Percentiles rank a stretch among this genome's conserved stretches.
These are phyloP conservation scores for Danionella cerebrum DNA, from an alignment of 2,113 vertebrate species.

Conservation along the genomic window DNA sequence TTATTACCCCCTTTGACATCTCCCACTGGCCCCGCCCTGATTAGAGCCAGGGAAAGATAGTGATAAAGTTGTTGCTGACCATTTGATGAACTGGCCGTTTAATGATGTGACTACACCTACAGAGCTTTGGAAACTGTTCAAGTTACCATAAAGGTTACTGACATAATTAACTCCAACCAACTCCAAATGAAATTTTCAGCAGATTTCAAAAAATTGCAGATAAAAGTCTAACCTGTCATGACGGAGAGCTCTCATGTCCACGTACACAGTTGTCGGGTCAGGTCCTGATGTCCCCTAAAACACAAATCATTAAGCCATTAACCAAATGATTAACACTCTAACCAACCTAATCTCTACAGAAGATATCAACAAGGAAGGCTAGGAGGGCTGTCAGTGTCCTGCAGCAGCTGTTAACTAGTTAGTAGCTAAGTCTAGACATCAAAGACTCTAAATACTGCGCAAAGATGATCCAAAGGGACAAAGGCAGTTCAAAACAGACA, in stretches of 20 bases:
- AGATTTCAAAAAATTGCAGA: too few species aligned
- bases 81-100: too few species aligned
- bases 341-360: neutral
- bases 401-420: slow-evolving; percentile 8
- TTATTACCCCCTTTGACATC: too few species aligned
- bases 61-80: too few species aligned
- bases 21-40: too few species aligned
- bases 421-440: neutral
- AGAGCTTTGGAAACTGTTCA: too few species aligned
- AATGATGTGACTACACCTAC: too few species aligned
- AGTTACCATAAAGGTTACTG: too few species aligned
- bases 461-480: neutral
- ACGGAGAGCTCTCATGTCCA: slow-evolving; percentile 96
- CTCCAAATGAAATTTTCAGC: too few species aligned
- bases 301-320: slow-evolving; percentile 18
- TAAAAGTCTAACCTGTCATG: slow-evolving; percentile 86
- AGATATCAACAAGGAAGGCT: neutral
- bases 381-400: neutral
- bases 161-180: too few species aligned
- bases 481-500: neutral
- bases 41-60: too few species aligned
- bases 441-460: neutral
- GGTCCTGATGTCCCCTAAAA: slow-evolving; percentile 95
- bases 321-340: neutral
- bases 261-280: slow-evolving; percentile 95